Evolutionary conservation across 2,113 vertebrate species (phyloP).

Genomic region (Coturnix japonica): DNA sequence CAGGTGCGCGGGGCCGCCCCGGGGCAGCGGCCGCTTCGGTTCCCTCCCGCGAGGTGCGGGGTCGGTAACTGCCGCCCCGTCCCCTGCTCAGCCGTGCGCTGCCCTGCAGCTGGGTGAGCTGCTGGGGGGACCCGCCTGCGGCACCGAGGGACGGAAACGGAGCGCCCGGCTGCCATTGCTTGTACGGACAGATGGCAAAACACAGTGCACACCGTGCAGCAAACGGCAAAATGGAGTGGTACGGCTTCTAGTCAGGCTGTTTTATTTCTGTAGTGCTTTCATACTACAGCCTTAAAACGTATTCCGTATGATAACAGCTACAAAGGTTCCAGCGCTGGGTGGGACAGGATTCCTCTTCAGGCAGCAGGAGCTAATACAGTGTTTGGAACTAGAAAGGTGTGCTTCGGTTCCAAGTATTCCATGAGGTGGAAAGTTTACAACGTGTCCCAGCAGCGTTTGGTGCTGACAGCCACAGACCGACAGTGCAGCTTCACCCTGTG

Average conservation of each 20-base stretch:
- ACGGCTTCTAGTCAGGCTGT: background rate
- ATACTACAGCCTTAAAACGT: background rate
- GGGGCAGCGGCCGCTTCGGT: too few species aligned
- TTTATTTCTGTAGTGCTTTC: background rate
- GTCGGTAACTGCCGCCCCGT: too few species aligned
- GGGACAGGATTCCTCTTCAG: background rate
- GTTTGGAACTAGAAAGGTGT: background rate
- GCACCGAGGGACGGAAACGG: background rate
- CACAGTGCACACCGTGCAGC: background rate
- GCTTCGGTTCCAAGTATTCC: background rate
- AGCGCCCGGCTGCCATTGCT: accelerated
- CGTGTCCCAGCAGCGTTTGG: too few species aligned
- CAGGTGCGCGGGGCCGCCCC: background rate
- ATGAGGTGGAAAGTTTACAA: background rate
- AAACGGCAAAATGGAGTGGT: background rate
- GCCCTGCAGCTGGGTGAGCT: accelerated
- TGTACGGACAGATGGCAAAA: accelerated
- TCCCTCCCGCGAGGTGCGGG: too few species aligned
- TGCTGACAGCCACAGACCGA: background rate
- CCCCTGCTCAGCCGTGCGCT: too few species aligned
- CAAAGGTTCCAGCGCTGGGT: background rate
- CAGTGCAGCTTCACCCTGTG: background rate
- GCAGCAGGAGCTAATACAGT: background rate
- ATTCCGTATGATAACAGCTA: background rate
- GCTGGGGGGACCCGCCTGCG: accelerated